Evolutionary conservation across 1,140 invertebrate species (phyloP).

Genomic region (Colletes gigas): DNA sequence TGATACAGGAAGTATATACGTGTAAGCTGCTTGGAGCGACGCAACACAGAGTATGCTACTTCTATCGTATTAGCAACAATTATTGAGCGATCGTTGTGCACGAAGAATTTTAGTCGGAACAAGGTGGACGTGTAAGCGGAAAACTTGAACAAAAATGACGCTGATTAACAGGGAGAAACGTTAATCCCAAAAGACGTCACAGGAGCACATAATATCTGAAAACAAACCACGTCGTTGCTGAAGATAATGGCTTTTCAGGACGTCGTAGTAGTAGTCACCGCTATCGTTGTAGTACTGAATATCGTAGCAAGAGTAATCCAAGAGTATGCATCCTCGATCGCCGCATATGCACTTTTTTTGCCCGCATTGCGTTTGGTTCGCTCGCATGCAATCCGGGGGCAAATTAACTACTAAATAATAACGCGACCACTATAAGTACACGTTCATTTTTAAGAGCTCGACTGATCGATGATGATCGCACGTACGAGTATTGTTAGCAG

Average conservation of each 20-base stretch:
- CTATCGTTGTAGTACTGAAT: slow-evolving; percentile 87
- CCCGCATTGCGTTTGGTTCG: slow-evolving; percentile 75
- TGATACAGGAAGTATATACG: neutral
- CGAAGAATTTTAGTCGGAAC: too few species aligned
- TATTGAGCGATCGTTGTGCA: neutral
- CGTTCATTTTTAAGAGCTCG: slow-evolving; percentile 48
- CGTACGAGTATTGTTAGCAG: neutral
- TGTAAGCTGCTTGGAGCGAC: too few species aligned
- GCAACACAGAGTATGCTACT: neutral
- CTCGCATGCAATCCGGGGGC: slow-evolving; percentile 78
- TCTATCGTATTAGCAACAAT: neutral
- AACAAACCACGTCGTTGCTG: slow-evolving; percentile 78
- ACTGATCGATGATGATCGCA: slow-evolving; percentile 42
- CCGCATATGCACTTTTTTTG: slow-evolving; percentile 83
- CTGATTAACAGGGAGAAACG: slow-evolving; percentile 12
- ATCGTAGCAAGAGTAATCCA: slow-evolving; percentile 85
- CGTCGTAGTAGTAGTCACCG: slow-evolving; percentile 86
- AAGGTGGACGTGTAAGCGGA: too few species aligned
- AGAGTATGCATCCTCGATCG: slow-evolving; percentile 83
- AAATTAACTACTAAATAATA: slow-evolving; percentile 80
- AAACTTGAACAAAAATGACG: neutral
- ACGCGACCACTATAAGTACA: slow-evolving; percentile 71
- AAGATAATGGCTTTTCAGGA: slow-evolving; percentile 71
- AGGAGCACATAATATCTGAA: slow-evolving; percentile 74
- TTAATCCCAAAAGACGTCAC: slow-evolving; percentile 63